phyloP scores from a whole-genome alignment of 2,888 invertebrate genomes.

The Tyria jacobaeae region DNA sequence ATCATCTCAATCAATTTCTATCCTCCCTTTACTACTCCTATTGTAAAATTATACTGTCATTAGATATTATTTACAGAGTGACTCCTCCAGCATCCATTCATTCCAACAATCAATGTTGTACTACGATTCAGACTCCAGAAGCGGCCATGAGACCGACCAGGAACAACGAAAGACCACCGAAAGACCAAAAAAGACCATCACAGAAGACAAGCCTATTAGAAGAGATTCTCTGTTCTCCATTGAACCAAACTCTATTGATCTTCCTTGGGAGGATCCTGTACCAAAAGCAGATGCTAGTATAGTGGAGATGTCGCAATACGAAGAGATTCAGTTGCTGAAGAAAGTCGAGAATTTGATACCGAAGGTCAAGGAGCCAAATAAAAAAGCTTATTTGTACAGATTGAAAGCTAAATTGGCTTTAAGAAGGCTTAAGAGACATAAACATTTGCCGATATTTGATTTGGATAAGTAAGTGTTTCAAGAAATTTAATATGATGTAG shows the following conservation, averaged over 20 bases:
- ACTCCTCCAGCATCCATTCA: slow-evolving; percentile 75
- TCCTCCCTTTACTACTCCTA: too few relatives aligned
- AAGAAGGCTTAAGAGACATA: slow-evolving; percentile 75
- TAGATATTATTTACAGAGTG: slow-evolving; percentile 59
- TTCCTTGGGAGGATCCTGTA: slow-evolving; percentile 70
- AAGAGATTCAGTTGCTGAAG: slow-evolving; percentile 79
- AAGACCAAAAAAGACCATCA: slow-evolving; percentile 51
- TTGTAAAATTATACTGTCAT: too few relatives aligned
- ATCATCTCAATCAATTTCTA: too few relatives aligned
- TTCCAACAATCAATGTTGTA: slow-evolving; percentile 57
- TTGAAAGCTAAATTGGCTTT: slow-evolving; percentile 73
- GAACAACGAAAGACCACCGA: slow-evolving; percentile 48
- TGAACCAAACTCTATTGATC: slow-evolving; percentile 65
- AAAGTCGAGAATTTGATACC: slow-evolving; percentile 71
- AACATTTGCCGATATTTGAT: slow-evolving; percentile 77
- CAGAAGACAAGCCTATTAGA: slow-evolving; percentile 56
- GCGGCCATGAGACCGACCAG: slow-evolving; percentile 55
- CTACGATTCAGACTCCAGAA: slow-evolving; percentile 75
- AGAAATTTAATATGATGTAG: not conserved
- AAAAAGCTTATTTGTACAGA: slow-evolving; percentile 63
- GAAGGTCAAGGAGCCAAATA: slow-evolving; percentile 65
- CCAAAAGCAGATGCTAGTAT: slow-evolving; percentile 54
- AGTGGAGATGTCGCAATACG: slow-evolving; percentile 73
- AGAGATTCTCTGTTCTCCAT: slow-evolving; percentile 71
- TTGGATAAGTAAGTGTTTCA: slow-evolving; percentile 74